These are phyloP conservation scores for Tolmerus cingulatus DNA, from an alignment of 2,888 invertebrate species.

Conservation along the genomic window DNA sequence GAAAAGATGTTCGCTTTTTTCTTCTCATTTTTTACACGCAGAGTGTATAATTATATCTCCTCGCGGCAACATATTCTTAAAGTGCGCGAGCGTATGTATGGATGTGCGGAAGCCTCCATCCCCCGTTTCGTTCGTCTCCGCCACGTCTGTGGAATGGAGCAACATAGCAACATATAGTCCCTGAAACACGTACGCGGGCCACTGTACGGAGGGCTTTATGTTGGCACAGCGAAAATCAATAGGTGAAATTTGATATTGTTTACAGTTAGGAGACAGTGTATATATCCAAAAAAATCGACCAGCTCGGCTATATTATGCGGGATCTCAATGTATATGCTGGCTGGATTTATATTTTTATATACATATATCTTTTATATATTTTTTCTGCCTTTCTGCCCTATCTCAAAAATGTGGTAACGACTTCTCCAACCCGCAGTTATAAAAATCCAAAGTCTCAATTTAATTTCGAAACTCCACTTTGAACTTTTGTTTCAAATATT, in stretches of 20 bases:
- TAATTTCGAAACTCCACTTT: not conserved
- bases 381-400: not conserved
- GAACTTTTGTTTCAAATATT: not conserved
- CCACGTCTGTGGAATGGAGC: not conserved
- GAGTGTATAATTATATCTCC: slow-evolving; percentile 25
- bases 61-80: slow-evolving; percentile 10
- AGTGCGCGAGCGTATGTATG: not conserved
- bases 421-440: not conserved
- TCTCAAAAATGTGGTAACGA: not conserved
- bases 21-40: not conserved
- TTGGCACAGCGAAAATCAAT: slow-evolving; percentile 47
- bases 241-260: slow-evolving; percentile 49
- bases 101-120: not conserved
- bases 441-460: not conserved
- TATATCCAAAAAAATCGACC: slow-evolving; percentile 27
- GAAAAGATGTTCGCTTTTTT: not conserved
- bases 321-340: not conserved
- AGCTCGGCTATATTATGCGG: not conserved
- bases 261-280: slow-evolving; percentile 44
- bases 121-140: not conserved
- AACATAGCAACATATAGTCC: not conserved
- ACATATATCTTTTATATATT: too few relatives aligned
- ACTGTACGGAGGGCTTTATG: not conserved
- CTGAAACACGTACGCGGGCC: not conserved
- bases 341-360: not conserved